Base-by-base conservation (phyloP, 1,140 invertebrate species). In the Pogonomyrmex barbatus region DNA sequence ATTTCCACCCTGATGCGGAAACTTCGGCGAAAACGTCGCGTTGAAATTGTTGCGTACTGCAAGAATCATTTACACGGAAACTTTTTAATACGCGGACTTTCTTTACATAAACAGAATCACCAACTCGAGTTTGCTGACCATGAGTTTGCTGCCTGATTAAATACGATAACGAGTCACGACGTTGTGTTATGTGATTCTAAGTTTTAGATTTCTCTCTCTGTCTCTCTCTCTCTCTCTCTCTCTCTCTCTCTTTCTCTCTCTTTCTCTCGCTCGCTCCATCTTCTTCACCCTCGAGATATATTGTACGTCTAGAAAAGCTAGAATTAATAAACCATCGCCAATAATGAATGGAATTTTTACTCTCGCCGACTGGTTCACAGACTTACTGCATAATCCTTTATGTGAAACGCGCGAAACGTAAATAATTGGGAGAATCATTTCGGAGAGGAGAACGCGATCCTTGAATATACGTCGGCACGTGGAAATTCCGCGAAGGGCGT, bases 41-140 rank as follows among this genome's bases (percentile, higher is more conserved):
- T 75, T 47, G 39, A 60, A 60, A 73, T 73, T 24, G 42, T 24
- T 56, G 67, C 67, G 78, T 71, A 56, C 10, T 17, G 33, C 39
- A 45, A 45, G 50, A 81, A 45, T 81, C 78, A 71, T 81, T 71
- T 56, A 71, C 78, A 71, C 39, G 24, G 50, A 9, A 42, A 56
- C 24, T 81, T 71, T 52, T 78, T 78, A n/a, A 78, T 78, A 65
- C 42, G 12, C 30, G 3, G 17, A 65, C 60, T 47, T 47, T 10
- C 17, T 39, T 78, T 65, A 42, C 45, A 39, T 65, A 78, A 78
- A 65, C 39, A 50, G 58, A 50, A 76, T 67, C 10, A 24, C 62
- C 17, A 52, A 52, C 47, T 24, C 45, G 8, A 67, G 36, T 42
- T 70, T 42, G 14, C 17, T 73, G 45, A 73, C 56, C 56, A 30